A percentile compares a stretch with the other conserved stretches of the same genome.
Conservation (phyloP, 2,797 vertebrate species). For the Coregonus sp. region DNA sequence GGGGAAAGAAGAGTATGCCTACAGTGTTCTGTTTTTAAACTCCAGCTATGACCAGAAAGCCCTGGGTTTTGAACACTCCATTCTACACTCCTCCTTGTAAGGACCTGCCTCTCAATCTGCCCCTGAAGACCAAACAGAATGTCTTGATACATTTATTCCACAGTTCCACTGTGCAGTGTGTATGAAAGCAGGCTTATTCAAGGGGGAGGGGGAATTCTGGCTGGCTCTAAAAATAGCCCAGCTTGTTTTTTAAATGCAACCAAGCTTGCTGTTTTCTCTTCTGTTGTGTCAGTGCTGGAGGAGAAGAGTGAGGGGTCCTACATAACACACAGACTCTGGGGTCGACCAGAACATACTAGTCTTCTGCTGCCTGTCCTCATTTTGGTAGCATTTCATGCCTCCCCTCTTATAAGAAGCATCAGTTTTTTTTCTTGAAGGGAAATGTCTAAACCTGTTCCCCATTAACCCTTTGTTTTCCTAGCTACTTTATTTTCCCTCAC, state of each 20-base stretch:
- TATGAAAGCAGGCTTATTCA: conserved; percentile 52
- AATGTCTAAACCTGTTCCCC: conserved; percentile 21
- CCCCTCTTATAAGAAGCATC: not conserved
- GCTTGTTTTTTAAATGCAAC: conserved; percentile 22
- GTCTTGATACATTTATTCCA: conserved; percentile 35
- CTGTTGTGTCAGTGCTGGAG: conserved; percentile 6
- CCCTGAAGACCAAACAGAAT: conserved; percentile 15
- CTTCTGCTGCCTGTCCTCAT: not conserved
- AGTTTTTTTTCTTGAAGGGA: not conserved
- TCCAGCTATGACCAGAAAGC: conserved; percentile 3
- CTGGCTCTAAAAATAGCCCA: conserved; percentile 56
- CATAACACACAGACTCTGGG: not conserved
- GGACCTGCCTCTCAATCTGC: conserved; percentile 6
- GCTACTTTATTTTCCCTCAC: conserved; percentile 33
- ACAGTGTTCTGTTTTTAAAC: conserved; percentile 5
- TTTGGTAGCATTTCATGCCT: not conserved
- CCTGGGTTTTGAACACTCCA: not conserved
- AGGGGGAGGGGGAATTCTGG: conserved; percentile 41
- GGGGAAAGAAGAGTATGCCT: not conserved
- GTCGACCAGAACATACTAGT: conserved; percentile 4
- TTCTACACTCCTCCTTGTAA: not conserved
- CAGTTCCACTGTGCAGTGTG: conserved; percentile 32
- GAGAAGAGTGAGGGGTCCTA: not conserved
- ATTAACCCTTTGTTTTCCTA: conserved; percentile 6
- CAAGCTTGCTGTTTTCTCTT: conserved; percentile 6